Evolutionary conservation across 2,888 invertebrate genomes (phyloP).

Genomic region (Melanophora roralis): DNA sequence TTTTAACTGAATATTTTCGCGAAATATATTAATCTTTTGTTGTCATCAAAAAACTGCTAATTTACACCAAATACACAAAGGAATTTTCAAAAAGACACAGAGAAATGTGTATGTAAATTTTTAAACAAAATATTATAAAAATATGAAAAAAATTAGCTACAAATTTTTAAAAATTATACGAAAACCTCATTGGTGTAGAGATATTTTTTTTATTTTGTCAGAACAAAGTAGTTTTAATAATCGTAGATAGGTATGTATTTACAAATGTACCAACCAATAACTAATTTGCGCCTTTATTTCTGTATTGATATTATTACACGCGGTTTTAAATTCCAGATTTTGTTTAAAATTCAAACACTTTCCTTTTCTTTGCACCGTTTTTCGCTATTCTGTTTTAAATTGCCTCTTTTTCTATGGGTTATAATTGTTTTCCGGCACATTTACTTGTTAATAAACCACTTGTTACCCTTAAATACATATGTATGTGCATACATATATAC

Average conservation of each 20-base stretch:
- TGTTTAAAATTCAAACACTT: slow-evolving; percentile 20
- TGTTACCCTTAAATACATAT: background rate
- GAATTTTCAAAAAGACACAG: slow-evolving; percentile 25
- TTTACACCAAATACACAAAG: slow-evolving; percentile 39
- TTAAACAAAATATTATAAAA: background rate
- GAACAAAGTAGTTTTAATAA: background rate
- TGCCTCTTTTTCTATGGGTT: background rate
- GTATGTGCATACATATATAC: too few relatives aligned
- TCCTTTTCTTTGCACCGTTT: slow-evolving; percentile 30
- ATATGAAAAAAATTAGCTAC: background rate
- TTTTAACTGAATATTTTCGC: too few relatives aligned
- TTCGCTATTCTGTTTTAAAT: slow-evolving; percentile 1
- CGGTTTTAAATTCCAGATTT: slow-evolving; percentile 8
- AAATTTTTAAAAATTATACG: slow-evolving; percentile 18
- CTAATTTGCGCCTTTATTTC: background rate
- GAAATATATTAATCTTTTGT: background rate
- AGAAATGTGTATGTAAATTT: slow-evolving; percentile 8
- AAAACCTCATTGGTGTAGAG: slow-evolving; percentile 23
- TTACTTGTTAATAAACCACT: background rate
- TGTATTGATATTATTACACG: background rate
- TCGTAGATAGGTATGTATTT: background rate
- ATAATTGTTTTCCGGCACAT: background rate
- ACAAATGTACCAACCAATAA: background rate
- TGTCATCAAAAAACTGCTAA: background rate
- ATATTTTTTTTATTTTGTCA: background rate